Base-by-base conservation (phyloP, 2,797 vertebrate genomes). In the Tangara arthus region DNA sequence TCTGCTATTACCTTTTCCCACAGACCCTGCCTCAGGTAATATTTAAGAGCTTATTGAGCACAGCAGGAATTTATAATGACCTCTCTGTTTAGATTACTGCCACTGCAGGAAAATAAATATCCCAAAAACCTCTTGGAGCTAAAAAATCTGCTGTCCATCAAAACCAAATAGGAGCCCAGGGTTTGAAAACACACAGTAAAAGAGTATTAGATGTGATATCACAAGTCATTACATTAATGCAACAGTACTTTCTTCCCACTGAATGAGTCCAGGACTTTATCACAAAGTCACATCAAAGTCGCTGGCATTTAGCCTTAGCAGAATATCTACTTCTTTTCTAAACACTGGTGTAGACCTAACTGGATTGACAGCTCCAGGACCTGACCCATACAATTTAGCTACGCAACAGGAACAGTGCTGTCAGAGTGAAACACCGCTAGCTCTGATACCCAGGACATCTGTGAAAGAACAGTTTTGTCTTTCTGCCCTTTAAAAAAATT, bases 361-460 rank as follows among this genome's bases (percentile, higher is more conserved):
- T 83, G 72, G 61, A 91, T 69, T 93, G 89, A 87, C 87, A 96
- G 72, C 37, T 59, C 26, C 47, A 78, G 76, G 73, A 65, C 57
- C 15, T 81, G 61, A 78, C 35, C n/a, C 0, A 0, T 71, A 68
- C 50, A 83, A 42, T 88, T 85, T 75, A 83, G 61, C 69, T 75
- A 61, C 46, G 46, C 50, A 78, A 78, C 72, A 75, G 82, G 65
- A 91, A 71, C 27, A 78, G 53, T 3, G 34, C 39, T 94, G 82
- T 82, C 82, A 81, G 72, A 53, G 19, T 34, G 69, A 89, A 64
- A 53, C 0, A 1, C 34, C 21, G 65, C 46, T 28, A 78, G 39
- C 42, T 90, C 79, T 86, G 61, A 69, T 82, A 12, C 26, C 23
- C 68, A 80, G 46, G 49, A 80, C 46, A 65, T 35, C 49, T 53